phyloP scores from a whole-genome alignment of 2,888 invertebrate genomes.

The Dryomyza anilis region DNA sequence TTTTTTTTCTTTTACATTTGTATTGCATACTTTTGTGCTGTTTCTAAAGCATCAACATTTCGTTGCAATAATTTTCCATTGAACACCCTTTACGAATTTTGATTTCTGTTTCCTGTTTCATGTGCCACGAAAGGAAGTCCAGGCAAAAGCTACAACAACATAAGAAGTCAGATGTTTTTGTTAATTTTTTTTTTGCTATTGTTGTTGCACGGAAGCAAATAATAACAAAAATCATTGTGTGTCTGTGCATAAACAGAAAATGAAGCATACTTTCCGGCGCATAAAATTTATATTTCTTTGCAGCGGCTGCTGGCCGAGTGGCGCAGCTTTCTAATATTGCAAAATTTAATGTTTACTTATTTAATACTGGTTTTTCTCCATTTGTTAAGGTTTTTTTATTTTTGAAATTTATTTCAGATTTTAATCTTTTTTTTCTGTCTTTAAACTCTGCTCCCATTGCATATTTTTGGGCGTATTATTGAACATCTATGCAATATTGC shows the following conservation, averaged over 20 bases:
- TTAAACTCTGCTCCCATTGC: slow-evolving; percentile 16
- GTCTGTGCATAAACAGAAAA: not conserved
- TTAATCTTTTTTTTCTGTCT: not conserved
- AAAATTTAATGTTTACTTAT: slow-evolving; percentile 6
- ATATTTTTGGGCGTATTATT: slow-evolving; percentile 28
- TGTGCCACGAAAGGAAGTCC: not conserved
- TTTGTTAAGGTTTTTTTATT: not conserved
- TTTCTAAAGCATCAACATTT: slow-evolving; percentile 9
- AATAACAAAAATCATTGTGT: too few species aligned
- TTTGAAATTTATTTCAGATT: not conserved
- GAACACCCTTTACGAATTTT: slow-evolving; percentile 22
- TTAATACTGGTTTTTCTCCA: not conserved
- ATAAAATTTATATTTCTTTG: slow-evolving; percentile 14
- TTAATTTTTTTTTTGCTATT: not conserved
- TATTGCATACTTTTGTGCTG: slow-evolving; percentile 15
- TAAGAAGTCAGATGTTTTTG: slow-evolving; percentile 10
- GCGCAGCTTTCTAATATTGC: too few species aligned
- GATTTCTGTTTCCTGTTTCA: slow-evolving; percentile 21
- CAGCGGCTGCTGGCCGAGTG: too few species aligned
- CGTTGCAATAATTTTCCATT: slow-evolving; percentile 21
- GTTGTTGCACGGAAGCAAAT: too few species aligned
- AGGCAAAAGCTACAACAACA: too few species aligned
- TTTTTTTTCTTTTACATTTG: not conserved
- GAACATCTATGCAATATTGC: slow-evolving; percentile 16
- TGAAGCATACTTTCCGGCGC: slow-evolving; percentile 24